These are phyloP conservation scores for Macrotis lagotis DNA, from an alignment of 2,113 vertebrate genomes.

Conservation along the genomic window DNA sequence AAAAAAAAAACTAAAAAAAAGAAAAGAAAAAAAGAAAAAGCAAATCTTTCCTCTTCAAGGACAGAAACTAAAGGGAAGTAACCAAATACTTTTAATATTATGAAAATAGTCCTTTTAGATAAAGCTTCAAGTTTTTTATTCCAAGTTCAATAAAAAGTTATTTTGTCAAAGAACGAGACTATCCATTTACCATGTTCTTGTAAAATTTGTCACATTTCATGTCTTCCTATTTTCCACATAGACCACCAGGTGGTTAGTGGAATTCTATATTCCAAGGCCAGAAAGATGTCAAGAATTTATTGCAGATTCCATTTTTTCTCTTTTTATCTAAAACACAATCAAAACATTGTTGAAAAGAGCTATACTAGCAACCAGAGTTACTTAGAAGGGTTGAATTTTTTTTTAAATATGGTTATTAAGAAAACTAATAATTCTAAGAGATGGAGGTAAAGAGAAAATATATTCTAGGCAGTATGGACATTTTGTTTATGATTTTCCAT, in stretches of 20 bases:
- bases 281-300: neutral
- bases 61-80: neutral
- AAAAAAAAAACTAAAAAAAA: too few relatives aligned
- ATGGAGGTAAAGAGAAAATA: neutral
- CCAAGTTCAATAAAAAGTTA: neutral
- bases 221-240: neutral
- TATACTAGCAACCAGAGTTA: neutral
- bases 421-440: neutral
- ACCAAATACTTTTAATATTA: neutral
- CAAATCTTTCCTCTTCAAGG: neutral
- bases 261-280: neutral
- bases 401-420: neutral
- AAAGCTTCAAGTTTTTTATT: neutral
- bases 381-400: neutral
- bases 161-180: neutral
- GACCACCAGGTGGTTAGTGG: neutral
- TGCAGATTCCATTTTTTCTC: neutral
- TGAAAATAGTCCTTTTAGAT: neutral
- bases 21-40: too few relatives aligned
- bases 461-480: neutral
- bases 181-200: neutral
- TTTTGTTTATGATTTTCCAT: neutral
- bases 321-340: neutral
- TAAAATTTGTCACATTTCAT: neutral
- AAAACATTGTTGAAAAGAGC: neutral